Conservation (phyloP, 2,797 vertebrate genomes). For the Rhinichthys osculus region DNA sequence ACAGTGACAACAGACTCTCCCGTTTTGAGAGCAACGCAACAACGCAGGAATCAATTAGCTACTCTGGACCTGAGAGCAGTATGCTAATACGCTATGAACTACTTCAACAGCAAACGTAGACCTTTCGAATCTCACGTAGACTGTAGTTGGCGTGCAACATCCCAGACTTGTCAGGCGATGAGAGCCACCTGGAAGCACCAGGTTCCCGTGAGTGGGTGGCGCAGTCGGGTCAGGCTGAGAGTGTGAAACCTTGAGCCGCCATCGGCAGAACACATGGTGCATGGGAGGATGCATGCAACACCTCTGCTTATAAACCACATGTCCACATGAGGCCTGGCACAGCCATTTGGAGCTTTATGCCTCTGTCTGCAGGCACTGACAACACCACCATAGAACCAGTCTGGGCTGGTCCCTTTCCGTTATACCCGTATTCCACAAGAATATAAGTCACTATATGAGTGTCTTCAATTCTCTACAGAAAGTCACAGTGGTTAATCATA, state of each 20-base stretch:
- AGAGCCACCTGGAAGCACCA: constrained; percentile 37
- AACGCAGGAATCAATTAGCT: not conserved
- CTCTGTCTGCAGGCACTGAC: not conserved
- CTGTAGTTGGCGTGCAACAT: not conserved
- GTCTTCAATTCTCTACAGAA: not conserved
- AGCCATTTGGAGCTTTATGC: not conserved
- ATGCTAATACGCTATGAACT: not conserved
- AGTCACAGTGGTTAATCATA: not conserved
- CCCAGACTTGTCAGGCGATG: not conserved
- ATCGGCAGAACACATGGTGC: constrained; percentile 51
- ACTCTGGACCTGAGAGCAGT: not conserved
- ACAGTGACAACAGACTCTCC: not conserved
- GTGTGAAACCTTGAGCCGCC: constrained; percentile 33
- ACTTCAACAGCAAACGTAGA: not conserved
- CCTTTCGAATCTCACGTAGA: not conserved
- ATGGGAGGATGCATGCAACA: constrained; percentile 47
- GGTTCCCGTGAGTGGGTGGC: constrained; percentile 36
- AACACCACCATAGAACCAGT: not conserved
- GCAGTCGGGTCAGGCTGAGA: constrained; percentile 4
- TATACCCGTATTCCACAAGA: not conserved
- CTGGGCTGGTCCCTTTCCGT: not conserved
- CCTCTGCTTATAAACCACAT: constrained; percentile 47
- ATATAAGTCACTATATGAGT: not conserved
- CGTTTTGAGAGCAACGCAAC: not conserved
- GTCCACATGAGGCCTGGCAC: constrained; percentile 30